Percentiles rank a stretch among this genome's conserved stretches.
Evolutionary conservation across 1,140 invertebrate species (phyloP).

Genomic region (Ditylenchus dipsaci): DNA sequence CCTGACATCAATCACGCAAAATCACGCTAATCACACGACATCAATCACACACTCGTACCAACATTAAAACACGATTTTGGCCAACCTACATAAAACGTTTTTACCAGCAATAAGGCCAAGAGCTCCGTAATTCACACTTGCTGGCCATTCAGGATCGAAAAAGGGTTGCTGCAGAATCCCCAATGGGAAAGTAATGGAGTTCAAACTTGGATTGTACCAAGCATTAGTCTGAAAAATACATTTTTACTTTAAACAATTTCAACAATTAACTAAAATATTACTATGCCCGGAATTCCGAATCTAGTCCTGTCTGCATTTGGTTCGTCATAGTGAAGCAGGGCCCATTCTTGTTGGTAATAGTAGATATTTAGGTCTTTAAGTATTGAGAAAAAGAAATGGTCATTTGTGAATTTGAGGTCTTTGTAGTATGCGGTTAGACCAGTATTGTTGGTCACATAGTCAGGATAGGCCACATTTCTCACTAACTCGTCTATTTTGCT

Average conservation of each 20-base stretch:
- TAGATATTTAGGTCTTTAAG: conserved; percentile 9
- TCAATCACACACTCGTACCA: too few relatives aligned
- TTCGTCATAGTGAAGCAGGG: background rate
- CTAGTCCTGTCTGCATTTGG: too few relatives aligned
- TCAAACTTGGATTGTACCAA: conserved; percentile 3
- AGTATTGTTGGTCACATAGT: conserved; percentile 9
- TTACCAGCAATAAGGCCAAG: conserved; percentile 63
- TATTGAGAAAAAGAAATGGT: conserved; percentile 1
- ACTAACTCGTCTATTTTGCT: conserved; percentile 45
- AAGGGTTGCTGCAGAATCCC: conserved; percentile 61
- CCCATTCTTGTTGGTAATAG: conserved; percentile 3
- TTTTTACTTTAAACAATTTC: too few relatives aligned
- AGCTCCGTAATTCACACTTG: conserved; percentile 64
- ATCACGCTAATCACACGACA: too few relatives aligned
- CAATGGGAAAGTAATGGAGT: conserved; percentile 41
- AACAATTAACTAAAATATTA: background rate
- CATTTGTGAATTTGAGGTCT: background rate
- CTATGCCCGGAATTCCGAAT: too few relatives aligned
- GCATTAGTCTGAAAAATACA: conserved; percentile 9
- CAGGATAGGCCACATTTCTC: conserved; percentile 9
- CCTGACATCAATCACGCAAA: too few relatives aligned
- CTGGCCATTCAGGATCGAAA: conserved; percentile 64
- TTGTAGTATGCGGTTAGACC: conserved; percentile 7
- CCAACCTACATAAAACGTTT: too few relatives aligned
- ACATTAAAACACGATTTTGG: too few relatives aligned